Evolutionary conservation across 2,888 invertebrate species (phyloP), one percentile per base, ranked within the genome.

Genomic region (Drosophila diplacantha): DNA sequence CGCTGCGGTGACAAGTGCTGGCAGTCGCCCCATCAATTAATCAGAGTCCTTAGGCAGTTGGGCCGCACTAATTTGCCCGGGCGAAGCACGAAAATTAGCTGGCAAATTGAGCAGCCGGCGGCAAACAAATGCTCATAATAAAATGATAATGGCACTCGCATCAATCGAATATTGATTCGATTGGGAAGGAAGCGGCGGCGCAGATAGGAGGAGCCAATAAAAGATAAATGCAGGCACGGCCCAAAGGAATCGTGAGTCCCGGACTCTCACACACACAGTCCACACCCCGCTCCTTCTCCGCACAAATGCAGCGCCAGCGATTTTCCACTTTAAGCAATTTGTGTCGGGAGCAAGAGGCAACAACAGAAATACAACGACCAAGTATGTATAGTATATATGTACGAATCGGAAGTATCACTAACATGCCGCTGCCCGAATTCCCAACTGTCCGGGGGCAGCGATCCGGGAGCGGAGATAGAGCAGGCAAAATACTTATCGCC

Each of bases 131-230:
- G 77, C 72, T 77, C 77, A 81, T 77, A 79, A 83, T 84, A 83
- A 75, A 84, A 82, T 74, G 76, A 84, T 83, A 84, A 84, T 84
- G 72, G 83, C 71, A 77, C 75, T 74, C 73, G 81, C 79, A 83
- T 83, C 84, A 84, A 79, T 83, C 83, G 81, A 75, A 82, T 83
- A 79, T 81, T 81, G 78, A 83, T 83, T 81, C 79, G 84, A 72
- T 73, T 73, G 75, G 50, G 57, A 65, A 57, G 62, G 55, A 59
- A 59, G 43, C 37, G 16, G 41, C 46, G 41, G 24, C 47, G 26
- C 20, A 41, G 47, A 61, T 56, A 63, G 52, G 37, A 56, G 61
- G 44, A 64, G 61, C 64, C 77, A 80, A 79, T 82, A 83, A 79
- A 79, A 83, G 81, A 83, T 80, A 66, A 81, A 81, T 83, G 80